These are phyloP conservation scores for Tragelaphus scriptus DNA, from an alignment of 2,113 vertebrate species.

Conservation along the genomic window DNA sequence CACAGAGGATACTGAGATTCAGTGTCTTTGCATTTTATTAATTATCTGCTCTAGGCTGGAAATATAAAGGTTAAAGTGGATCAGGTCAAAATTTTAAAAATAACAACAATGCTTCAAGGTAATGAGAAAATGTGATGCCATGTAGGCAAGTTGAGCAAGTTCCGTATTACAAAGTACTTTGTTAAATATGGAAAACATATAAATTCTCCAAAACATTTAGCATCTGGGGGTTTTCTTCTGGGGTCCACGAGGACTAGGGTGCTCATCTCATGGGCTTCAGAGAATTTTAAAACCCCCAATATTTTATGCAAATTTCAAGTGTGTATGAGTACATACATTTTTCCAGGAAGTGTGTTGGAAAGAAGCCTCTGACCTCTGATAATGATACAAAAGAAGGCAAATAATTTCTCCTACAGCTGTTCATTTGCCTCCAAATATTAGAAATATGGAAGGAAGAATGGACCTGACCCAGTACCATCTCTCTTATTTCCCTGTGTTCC, in stretches of 20 bases:
- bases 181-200: background rate
- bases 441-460: background rate
- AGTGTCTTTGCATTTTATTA: background rate
- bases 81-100: slow-evolving; percentile 29
- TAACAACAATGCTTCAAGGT: background rate
- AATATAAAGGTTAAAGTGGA: background rate
- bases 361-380: background rate
- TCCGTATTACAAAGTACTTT: background rate
- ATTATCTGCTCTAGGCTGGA: background rate
- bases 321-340: background rate
- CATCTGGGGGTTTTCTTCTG: background rate
- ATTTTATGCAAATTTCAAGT: background rate
- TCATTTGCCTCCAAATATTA: background rate
- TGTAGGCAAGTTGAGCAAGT: background rate
- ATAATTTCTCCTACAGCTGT: background rate
- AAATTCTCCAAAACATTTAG: background rate
- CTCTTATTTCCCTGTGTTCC: background rate
- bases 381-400: background rate
- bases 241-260: background rate
- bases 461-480: background rate
- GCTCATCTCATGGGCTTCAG: background rate
- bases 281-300: background rate
- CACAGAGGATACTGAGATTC: background rate
- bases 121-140: background rate
- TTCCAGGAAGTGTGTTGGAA: background rate